Base-by-base conservation (phyloP, 2,797 vertebrate genomes). In the Pempheris klunzingeri region DNA sequence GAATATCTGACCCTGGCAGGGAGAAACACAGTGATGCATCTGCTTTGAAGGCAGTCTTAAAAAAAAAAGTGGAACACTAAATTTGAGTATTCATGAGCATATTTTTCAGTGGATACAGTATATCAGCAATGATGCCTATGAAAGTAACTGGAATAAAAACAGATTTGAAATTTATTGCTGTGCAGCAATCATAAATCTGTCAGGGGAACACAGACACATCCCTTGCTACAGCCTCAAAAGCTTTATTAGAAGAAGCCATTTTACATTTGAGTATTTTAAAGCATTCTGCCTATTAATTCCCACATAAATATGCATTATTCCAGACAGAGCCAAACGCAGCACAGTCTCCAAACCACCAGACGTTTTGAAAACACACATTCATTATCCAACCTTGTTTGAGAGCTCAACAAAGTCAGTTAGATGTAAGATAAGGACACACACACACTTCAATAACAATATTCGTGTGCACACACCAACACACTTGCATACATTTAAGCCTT, bases 281-380 rank as follows among this genome's bases (percentile, higher is more conserved):
- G 80, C 78, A 82, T 88, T 90, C 88, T 80, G 83, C 87, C 91
- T 89, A 90, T 93, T 94, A 94, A 94, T 93, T 93, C 88, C 66
- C 76, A 82, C 90, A 92, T 93, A 93, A 95, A 95, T 94, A 93
- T 93, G 92, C 89, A 88, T 90, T 88, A 90, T 90, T 91, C 80
- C 66, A 89, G 91, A 87, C 76, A 43, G 78, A 88, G 82, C 65
- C 44, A 26, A 87, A 80, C 30, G 38, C 82, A 61, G 81, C 67
- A 5, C 65, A 7, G 69, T 81, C 77, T 90, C 71, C 64, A 77
- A 89, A 80, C 65, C 77, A 74, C 72, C 77, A 87, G 85, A 77
- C 88, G 65, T 88, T 89, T 87, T 83, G 70, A 88, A 89, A 88
- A 88, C 85, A 83, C 86, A 88, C 78, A 83, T 77, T 93, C 85